Conservation (phyloP, 1,140 invertebrate genomes). For the Notospermus geniculatus region DNA sequence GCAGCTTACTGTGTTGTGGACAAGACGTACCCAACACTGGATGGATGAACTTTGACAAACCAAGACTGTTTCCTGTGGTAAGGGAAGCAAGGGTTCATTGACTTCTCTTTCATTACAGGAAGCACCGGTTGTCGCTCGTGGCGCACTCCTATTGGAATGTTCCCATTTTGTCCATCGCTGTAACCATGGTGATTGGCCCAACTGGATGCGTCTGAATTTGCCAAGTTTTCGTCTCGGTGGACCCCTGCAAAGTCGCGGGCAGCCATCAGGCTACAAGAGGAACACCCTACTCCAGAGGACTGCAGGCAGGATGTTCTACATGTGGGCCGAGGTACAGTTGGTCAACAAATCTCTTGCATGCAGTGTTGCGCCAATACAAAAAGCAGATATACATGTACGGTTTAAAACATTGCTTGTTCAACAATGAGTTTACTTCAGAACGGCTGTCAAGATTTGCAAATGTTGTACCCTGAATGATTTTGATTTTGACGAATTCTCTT, state of each 20-base stretch:
- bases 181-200: constrained; percentile 96
- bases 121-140: constrained; percentile 87
- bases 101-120: constrained; percentile 66
- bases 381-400: too few relatives aligned
- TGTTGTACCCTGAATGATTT: too few relatives aligned
- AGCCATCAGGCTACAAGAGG: constrained; percentile 63
- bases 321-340: constrained; percentile 97
- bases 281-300: constrained; percentile 82
- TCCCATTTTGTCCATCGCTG: constrained; percentile 95
- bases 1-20: too few relatives aligned
- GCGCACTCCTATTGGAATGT: constrained; percentile 89
- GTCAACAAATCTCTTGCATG: too few relatives aligned
- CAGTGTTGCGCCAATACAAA: too few relatives aligned
- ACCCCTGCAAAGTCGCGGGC: constrained; percentile 45
- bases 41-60: too few relatives aligned
- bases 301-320: constrained; percentile 94
- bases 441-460: too few relatives aligned
- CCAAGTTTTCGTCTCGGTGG: constrained; percentile 65
- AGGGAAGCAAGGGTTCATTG: too few relatives aligned
- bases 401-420: too few relatives aligned
- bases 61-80: too few relatives aligned
- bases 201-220: constrained; percentile 87
- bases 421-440: too few relatives aligned
- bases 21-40: too few relatives aligned
- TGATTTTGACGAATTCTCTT: constrained; percentile 9